These are phyloP conservation scores for Plotosus lineatus DNA, from an alignment of 2,113 vertebrate species.

Conservation along the genomic window DNA sequence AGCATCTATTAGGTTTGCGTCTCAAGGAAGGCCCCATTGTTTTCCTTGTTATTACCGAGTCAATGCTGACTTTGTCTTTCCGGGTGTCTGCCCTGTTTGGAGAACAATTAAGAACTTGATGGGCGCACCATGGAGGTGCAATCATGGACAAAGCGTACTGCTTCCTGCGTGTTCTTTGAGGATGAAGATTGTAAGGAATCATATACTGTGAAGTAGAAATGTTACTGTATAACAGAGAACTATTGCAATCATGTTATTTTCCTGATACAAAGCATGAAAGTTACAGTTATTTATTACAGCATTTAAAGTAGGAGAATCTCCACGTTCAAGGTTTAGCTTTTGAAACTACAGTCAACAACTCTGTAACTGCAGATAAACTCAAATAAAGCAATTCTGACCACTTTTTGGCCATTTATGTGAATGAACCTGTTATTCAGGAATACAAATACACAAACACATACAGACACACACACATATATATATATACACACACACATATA, in stretches of 20 bases:
- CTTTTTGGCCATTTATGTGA: neutral
- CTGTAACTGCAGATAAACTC: conserved; percentile 3
- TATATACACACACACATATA: neutral
- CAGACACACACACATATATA: too few species aligned
- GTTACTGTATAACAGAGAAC: conserved; percentile 7
- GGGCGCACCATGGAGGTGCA: neutral
- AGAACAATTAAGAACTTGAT: neutral
- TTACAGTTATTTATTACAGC: conserved; percentile 21
- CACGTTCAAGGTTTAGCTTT: neutral
- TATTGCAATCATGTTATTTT: neutral
- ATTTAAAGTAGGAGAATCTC: neutral
- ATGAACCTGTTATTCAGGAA: neutral
- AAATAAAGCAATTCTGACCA: conserved; percentile 27
- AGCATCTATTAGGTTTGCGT: neutral
- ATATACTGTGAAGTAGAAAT: neutral
- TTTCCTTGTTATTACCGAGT: neutral
- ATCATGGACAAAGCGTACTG: neutral
- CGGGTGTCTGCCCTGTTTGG: neutral
- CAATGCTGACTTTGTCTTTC: neutral
- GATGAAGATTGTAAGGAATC: neutral
- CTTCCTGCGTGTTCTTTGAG: conserved; percentile 17
- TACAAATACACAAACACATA: neutral
- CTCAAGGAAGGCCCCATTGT: neutral
- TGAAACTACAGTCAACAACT: neutral
- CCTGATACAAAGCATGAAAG: neutral